These are phyloP conservation scores for Pyxicephalus adspersus DNA, from an alignment of 2,113 vertebrate genomes.

Conservation along the genomic window DNA sequence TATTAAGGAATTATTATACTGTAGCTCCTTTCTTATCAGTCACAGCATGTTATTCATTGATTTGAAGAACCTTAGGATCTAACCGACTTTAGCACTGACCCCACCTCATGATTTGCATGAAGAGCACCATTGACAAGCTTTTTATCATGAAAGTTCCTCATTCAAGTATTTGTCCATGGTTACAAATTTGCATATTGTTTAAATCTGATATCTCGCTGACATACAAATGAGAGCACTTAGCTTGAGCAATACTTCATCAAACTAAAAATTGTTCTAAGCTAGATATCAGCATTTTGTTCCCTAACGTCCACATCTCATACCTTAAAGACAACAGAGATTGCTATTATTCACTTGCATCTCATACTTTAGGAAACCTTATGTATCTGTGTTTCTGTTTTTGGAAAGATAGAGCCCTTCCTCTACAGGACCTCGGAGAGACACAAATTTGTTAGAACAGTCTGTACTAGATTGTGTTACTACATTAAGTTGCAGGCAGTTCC, in stretches of 20 bases:
- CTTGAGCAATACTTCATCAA: neutral
- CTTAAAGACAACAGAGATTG: neutral
- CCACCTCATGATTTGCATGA: slow-evolving; percentile 38
- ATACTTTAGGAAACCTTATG: slow-evolving; percentile 15
- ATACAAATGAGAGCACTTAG: neutral
- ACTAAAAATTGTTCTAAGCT: neutral
- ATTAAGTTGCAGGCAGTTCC: neutral
- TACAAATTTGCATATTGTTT: slow-evolving; percentile 23
- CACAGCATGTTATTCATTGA: neutral
- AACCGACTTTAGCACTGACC: neutral
- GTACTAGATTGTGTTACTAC: no score
- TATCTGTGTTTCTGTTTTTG: neutral
- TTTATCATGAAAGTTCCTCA: slow-evolving; percentile 27
- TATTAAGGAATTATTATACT: no score
- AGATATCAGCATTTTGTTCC: neutral
- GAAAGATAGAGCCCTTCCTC: slow-evolving; percentile 1
- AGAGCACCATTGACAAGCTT: neutral
- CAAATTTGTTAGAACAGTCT: neutral
- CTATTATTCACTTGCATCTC: slow-evolving; percentile 20
- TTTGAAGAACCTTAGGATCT: neutral
- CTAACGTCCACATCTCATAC: slow-evolving; percentile 10
- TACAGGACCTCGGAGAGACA: neutral
- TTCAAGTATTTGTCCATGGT: slow-evolving; percentile 1
- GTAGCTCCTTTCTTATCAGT: neutral
- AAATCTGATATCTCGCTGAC: neutral